Conservation (phyloP, 2,113 vertebrate species). For the Onychorhynchus coronatus region DNA sequence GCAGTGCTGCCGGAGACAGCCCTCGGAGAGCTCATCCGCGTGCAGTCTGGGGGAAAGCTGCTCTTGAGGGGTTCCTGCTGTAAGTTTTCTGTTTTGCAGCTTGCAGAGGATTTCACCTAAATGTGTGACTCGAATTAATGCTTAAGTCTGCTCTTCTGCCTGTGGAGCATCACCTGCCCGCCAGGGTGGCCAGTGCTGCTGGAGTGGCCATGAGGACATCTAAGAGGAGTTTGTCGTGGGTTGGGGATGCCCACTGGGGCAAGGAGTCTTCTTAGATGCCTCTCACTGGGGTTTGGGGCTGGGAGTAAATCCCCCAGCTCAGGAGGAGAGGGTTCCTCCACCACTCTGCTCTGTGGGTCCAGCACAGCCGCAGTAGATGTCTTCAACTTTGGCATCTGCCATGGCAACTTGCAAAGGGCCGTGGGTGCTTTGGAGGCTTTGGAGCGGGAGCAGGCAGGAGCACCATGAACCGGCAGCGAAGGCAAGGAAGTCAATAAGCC, state of each 20-base stretch:
- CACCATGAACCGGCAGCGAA: constrained; percentile 52
- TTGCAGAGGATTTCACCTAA: background rate
- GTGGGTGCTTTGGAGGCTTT: constrained; percentile 44
- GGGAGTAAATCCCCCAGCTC: background rate
- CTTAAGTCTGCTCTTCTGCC: background rate
- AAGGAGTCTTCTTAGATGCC: background rate
- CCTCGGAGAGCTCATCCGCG: accelerated
- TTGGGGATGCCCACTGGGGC: background rate
- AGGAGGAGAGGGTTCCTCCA: background rate
- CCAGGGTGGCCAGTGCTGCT: accelerated
- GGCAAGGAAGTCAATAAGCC: constrained; percentile 81
- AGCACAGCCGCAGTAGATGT: background rate
- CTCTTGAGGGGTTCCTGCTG: background rate
- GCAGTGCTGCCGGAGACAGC: background rate
- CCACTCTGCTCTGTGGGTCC: background rate
- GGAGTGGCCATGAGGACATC: accelerated
- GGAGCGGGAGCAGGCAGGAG: constrained; percentile 57
- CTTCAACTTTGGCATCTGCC: background rate
- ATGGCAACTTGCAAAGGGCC: constrained; percentile 22
- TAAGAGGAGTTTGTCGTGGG: background rate
- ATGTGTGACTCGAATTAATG: background rate
- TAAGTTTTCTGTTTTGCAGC: background rate
- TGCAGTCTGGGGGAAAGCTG: background rate
- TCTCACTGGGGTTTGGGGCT: background rate
- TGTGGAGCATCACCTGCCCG: background rate